Conservation (phyloP, 2,888 invertebrate species). For the Mythimna albipuncta region DNA sequence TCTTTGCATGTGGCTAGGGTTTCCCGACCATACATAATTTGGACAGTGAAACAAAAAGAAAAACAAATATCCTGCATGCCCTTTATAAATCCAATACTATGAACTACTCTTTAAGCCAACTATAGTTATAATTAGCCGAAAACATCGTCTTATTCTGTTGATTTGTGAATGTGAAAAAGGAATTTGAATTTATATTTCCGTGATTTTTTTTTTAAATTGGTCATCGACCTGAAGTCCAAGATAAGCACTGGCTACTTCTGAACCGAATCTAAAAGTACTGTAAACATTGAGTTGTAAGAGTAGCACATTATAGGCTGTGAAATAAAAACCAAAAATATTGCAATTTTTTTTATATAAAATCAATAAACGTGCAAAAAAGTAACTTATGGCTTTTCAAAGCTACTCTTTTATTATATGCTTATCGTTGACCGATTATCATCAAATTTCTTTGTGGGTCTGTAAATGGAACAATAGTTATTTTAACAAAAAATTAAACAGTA, state of each 20-base stretch:
- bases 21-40: background rate
- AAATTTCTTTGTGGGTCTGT: slow-evolving; percentile 37
- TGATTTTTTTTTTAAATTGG: background rate
- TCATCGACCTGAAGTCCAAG: background rate
- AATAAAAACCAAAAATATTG: slow-evolving; percentile 34
- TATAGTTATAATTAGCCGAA: slow-evolving; percentile 13
- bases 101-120: background rate
- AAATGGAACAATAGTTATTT: slow-evolving; percentile 33
- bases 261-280: background rate
- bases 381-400: background rate
- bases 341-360: slow-evolving; percentile 2
- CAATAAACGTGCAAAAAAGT: background rate
- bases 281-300: background rate
- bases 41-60: background rate
- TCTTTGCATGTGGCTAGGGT: background rate
- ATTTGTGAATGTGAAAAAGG: slow-evolving; percentile 36
- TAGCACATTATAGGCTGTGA: background rate
- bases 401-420: background rate
- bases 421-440: slow-evolving; percentile 33
- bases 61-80: background rate
- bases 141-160: slow-evolving; percentile 24
- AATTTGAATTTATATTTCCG: background rate
- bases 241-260: background rate
- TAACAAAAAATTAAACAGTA: background rate
- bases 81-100: background rate